Percentiles rank a stretch among this genome's conserved stretches.
phyloP scores from a whole-genome alignment of 2,797 vertebrate genomes.

The Rhinophrynus dorsalis region DNA sequence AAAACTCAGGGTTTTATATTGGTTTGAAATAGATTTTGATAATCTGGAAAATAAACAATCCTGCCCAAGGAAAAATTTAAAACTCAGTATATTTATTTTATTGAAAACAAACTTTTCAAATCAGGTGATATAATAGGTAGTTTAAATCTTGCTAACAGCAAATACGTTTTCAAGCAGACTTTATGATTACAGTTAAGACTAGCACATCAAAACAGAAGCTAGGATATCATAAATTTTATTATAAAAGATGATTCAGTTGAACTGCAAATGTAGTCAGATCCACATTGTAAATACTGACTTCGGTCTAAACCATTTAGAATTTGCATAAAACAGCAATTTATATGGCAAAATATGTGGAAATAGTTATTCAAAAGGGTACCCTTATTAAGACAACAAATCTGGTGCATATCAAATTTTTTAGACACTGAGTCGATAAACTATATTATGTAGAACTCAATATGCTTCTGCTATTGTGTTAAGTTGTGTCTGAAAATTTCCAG shows the following conservation, averaged over 20 bases:
- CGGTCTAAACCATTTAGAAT: conserved; percentile 56
- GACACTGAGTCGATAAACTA: conserved; percentile 73
- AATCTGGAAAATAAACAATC: conserved; percentile 48
- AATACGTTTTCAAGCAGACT: conserved; percentile 74
- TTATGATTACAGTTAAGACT: conserved; percentile 70
- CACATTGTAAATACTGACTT: conserved; percentile 73
- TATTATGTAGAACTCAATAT: conserved; percentile 67
- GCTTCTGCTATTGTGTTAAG: conserved; percentile 69
- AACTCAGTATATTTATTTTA: conserved; percentile 73
- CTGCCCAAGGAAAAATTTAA: conserved; percentile 63
- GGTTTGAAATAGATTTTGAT: conserved; percentile 37
- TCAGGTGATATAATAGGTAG: conserved; percentile 75
- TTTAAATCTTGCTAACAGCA: conserved; percentile 76
- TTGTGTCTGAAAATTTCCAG: conserved; percentile 74
- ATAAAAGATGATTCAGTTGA: conserved; percentile 66
- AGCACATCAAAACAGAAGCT: conserved; percentile 66
- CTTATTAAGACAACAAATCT: conserved; percentile 69
- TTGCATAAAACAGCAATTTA: conserved; percentile 66
- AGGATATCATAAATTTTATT: conserved; percentile 76
- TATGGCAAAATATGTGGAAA: conserved; percentile 76
- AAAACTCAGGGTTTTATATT: conserved; percentile 31
- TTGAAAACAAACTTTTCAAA: conserved; percentile 71
- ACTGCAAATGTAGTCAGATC: conserved; percentile 74
- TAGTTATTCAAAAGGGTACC: conserved; percentile 55
- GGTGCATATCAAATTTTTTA: conserved; percentile 82